Evolutionary conservation across 2,113 vertebrate species (phyloP).

Genomic region (Brachionichthys hirsutus): DNA sequence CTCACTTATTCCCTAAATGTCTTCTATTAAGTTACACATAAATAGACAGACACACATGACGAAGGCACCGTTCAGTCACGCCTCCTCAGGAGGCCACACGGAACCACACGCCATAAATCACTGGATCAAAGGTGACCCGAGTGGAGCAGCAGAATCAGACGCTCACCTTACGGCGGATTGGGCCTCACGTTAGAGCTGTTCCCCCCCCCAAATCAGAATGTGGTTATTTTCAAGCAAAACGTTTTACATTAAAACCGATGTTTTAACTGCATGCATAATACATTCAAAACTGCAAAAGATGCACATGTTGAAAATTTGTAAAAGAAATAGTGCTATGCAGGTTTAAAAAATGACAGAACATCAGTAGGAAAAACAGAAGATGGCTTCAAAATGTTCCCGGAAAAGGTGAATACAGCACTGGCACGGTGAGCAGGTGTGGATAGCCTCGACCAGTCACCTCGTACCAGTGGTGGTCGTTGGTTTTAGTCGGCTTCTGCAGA

Average conservation of each 20-base stretch:
- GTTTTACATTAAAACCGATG: too few species aligned
- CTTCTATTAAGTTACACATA: constrained; percentile 26
- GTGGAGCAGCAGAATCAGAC: not conserved
- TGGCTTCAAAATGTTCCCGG: too few species aligned
- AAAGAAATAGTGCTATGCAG: not conserved
- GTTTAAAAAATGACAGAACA: not conserved
- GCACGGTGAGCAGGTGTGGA: too few species aligned
- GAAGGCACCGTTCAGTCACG: constrained; percentile 21
- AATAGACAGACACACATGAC: constrained; percentile 24
- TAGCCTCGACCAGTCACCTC: too few species aligned
- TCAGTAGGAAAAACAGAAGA: too few species aligned
- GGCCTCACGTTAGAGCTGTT: not conserved
- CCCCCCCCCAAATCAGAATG: not conserved
- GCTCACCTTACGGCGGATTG: too few species aligned
- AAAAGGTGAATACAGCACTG: too few species aligned
- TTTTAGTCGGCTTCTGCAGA: too few species aligned
- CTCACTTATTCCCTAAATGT: constrained; percentile 37
- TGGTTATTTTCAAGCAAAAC: not conserved
- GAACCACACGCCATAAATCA: constrained; percentile 3
- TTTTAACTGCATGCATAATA: not conserved
- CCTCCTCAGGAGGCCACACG: not conserved
- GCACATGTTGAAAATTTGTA: not conserved
- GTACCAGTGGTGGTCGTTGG: too few species aligned
- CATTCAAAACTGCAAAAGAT: not conserved
- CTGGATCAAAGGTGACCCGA: not conserved